Conservation (phyloP, 2,797 vertebrate genomes). For the Phoeniculus purpureus region DNA sequence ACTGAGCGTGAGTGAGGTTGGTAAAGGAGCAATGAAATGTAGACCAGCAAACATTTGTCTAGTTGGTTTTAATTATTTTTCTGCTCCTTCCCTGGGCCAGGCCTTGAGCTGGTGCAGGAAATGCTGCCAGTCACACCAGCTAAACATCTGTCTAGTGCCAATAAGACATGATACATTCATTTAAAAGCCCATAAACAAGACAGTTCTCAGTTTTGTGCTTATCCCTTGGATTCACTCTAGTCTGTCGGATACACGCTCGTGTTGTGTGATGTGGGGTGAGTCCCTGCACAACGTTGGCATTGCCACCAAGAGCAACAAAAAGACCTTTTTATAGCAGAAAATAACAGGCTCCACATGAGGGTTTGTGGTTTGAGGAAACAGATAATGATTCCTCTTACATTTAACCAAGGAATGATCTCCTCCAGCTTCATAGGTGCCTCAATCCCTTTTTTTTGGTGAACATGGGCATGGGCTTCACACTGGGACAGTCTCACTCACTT, state of each 20-base stretch:
- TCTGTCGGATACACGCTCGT: neutral
- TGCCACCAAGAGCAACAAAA: neutral
- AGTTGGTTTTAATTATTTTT: neutral
- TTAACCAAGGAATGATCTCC: neutral
- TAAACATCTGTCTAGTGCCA: neutral
- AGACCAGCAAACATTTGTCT: neutral
- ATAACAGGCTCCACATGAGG: neutral
- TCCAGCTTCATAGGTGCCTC: neutral
- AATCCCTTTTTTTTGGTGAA: neutral
- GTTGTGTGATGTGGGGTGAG: neutral
- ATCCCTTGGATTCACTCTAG: neutral
- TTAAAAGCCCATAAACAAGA: neutral
- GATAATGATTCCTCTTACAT: neutral
- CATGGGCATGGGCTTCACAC: accelerated
- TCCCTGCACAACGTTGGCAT: accelerated
- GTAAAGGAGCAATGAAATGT: neutral
- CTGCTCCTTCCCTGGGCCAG: neutral
- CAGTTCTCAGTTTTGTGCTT: neutral
- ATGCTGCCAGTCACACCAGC: neutral
- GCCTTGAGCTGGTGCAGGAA: neutral
- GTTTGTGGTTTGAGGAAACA: neutral
- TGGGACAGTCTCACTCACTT: neutral
- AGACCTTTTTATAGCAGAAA: accelerated
- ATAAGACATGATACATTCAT: neutral
- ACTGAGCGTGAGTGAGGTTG: neutral